Conservation (phyloP, 2,888 invertebrate species). For the Brachypterus glaber region DNA sequence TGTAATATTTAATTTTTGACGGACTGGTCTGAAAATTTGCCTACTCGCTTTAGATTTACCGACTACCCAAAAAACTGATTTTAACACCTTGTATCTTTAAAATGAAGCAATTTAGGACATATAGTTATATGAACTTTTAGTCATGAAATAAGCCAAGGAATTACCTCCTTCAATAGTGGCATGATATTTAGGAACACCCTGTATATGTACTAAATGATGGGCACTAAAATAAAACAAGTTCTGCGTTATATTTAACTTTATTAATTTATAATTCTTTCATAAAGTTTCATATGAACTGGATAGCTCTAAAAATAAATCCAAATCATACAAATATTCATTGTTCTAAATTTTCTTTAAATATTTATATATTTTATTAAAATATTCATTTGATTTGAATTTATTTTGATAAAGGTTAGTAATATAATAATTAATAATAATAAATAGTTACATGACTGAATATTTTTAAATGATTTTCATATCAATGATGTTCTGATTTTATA, state of each 20-base stretch:
- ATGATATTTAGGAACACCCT: no score
- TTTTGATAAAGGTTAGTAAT: conserved; percentile 33
- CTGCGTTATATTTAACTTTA: conserved; percentile 44
- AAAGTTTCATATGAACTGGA: conserved; percentile 43
- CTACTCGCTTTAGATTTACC: no score
- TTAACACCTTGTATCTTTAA: no score
- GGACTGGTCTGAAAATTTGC: no score
- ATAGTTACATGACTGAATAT: conserved; percentile 34
- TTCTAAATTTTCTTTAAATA: conserved; percentile 22
- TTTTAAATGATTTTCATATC: conserved; percentile 29
- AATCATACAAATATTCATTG: conserved; percentile 27
- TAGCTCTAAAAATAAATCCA: conserved; percentile 38
- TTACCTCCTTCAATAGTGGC: no score
- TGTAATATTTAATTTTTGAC: no score
- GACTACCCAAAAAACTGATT: no score
- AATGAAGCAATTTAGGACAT: no score
- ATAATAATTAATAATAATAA: conserved; percentile 30
- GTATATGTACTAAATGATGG: no score
- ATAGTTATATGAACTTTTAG: no score
- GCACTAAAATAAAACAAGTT: conserved; percentile 2
- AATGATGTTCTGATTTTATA: no score
- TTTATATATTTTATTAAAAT: conserved; percentile 24
- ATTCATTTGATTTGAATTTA: conserved; percentile 34
- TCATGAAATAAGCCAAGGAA: no score
- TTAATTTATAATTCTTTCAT: conserved; percentile 44